Conservation (phyloP, 1,140 invertebrate species). For the Saxidomus purpurata region DNA sequence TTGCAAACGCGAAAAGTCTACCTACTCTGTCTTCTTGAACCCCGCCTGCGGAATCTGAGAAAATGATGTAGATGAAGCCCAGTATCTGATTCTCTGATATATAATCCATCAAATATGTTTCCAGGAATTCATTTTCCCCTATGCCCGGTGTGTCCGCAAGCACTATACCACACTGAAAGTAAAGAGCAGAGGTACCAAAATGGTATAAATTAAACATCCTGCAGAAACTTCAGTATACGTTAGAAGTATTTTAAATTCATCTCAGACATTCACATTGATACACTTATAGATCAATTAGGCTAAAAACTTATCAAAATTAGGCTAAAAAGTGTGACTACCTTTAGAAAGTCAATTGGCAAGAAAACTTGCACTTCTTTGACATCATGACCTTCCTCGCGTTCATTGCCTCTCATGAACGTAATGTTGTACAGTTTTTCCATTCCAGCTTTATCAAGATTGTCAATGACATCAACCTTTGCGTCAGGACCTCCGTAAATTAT, state of each 20-base stretch:
- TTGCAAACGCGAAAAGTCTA: neutral
- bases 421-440: conserved; percentile 15
- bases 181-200: neutral
- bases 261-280: too few relatives aligned
- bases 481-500: conserved; percentile 41
- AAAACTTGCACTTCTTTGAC: conserved; percentile 68
- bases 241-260: too few relatives aligned
- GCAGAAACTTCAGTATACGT: too few relatives aligned
- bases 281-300: too few relatives aligned
- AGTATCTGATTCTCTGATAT: conserved; percentile 72
- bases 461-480: conserved; percentile 1
- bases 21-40: conserved; percentile 79
- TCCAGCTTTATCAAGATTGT: conserved; percentile 1
- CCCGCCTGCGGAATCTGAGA: conserved; percentile 77
- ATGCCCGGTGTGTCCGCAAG: conserved; percentile 79
- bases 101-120: conserved; percentile 71
- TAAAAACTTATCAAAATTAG: too few relatives aligned
- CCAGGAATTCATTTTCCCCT: conserved; percentile 77
- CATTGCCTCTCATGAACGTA: conserved; percentile 50
- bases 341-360: conserved; percentile 68
- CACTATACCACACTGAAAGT: conserved; percentile 73
- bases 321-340: conserved; percentile 47
- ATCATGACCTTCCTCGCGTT: conserved; percentile 53
- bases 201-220: too few relatives aligned
- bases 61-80: conserved; percentile 80